Evolutionary conservation across 1,140 invertebrate genomes (phyloP).

Genomic region (Hycleus phaleratus): DNA sequence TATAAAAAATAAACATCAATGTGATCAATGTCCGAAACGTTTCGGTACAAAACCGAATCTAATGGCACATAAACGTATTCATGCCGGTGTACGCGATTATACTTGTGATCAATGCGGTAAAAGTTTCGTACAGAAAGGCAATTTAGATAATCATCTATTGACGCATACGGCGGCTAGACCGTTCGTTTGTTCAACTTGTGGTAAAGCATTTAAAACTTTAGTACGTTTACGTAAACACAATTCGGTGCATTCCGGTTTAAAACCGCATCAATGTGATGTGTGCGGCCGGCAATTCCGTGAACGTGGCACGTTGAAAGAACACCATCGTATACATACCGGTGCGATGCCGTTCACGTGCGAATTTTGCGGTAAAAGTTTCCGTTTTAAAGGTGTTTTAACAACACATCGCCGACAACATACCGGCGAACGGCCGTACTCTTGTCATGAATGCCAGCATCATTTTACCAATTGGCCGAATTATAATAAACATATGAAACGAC

Average conservation of each 20-base stretch:
- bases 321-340: conserved; percentile 70
- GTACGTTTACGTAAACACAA: conserved; percentile 29
- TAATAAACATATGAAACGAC: conserved; percentile 67
- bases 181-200: conserved; percentile 43
- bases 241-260: conserved; percentile 45
- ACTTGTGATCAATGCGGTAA: conserved; percentile 55
- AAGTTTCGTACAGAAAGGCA: conserved; percentile 54
- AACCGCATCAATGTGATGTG: conserved; percentile 66
- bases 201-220: conserved; percentile 46
- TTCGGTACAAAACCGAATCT: conserved; percentile 49
- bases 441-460: conserved; percentile 54
- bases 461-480: conserved; percentile 72
- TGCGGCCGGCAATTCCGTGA: conserved; percentile 66
- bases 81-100: conserved; percentile 46
- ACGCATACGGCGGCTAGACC: conserved; percentile 46
- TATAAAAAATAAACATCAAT: conserved; percentile 48
- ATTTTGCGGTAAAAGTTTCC: conserved; percentile 62
- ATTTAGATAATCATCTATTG: conserved; percentile 51
- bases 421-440: conserved; percentile 52
- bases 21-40: conserved; percentile 50
- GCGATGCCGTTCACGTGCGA: conserved; percentile 72
- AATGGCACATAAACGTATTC: conserved; percentile 51
- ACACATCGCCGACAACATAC: conserved; percentile 59
- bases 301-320: conserved; percentile 52
- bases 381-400: conserved; percentile 61